A percentile compares a stretch with the other conserved stretches of the same genome.
Evolutionary conservation across 2,797 vertebrate species (phyloP).

Genomic region (Dallia pectoralis): DNA sequence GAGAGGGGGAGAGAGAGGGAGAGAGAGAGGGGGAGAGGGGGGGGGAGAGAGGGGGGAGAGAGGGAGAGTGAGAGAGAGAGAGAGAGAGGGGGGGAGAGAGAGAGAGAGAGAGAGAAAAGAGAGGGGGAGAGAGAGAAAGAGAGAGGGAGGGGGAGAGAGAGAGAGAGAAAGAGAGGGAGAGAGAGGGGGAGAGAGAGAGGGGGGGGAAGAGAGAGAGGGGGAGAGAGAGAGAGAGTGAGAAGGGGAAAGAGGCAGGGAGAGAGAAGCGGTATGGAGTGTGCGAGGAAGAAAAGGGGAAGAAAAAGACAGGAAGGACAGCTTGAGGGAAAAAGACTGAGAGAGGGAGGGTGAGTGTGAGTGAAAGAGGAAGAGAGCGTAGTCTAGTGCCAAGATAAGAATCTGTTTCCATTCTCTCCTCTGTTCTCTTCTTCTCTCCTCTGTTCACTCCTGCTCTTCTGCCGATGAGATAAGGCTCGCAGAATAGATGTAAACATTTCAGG

Average conservation of each 20-base stretch:
- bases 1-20: constrained; percentile 16
- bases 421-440: neutral
- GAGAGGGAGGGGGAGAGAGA: constrained; percentile 9
- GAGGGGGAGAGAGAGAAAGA: neutral
- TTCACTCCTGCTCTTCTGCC: constrained; percentile 33
- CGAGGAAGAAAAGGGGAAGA: neutral
- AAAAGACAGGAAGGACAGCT: neutral
- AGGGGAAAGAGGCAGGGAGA: constrained; percentile 39
- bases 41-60: constrained; percentile 29
- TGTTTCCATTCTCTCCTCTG: constrained; percentile 34
- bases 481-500: constrained; percentile 19
- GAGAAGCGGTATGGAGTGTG: too few species aligned
- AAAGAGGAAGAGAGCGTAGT: constrained; percentile 29
- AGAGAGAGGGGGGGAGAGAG: too few species aligned
- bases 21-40: constrained; percentile 30
- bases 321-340: constrained; percentile 39
- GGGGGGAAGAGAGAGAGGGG: constrained; percentile 11
- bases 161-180: constrained; percentile 44
- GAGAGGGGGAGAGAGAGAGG: constrained; percentile 38
- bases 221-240: too few species aligned
- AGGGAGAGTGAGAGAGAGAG: constrained; percentile 39
- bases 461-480: constrained; percentile 38
- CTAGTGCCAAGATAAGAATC: constrained; percentile 44
- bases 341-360: constrained; percentile 27
- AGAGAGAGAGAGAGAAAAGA: too few species aligned